Conservation (phyloP, 2,797 vertebrate genomes). For the Acomys russatus region DNA sequence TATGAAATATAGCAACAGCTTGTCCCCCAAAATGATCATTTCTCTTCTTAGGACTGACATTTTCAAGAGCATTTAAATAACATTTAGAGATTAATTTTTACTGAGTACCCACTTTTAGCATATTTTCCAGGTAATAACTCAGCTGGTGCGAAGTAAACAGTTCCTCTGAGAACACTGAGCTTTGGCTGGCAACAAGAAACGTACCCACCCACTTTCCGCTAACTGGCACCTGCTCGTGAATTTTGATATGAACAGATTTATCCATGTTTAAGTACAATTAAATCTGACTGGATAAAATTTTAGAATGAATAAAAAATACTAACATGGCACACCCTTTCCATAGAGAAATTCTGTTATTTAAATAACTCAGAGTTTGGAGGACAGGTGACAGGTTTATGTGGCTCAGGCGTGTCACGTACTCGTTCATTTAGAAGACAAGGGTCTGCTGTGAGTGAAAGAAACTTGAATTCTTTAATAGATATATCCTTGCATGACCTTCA, state of each 20-base stretch:
- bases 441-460: not conserved
- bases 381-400: not conserved
- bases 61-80: slow-evolving; percentile 43
- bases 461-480: not conserved
- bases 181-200: not conserved
- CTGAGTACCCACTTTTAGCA: not conserved
- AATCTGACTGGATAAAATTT: slow-evolving; percentile 20
- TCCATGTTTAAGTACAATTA: slow-evolving; percentile 5
- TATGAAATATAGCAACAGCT: not conserved
- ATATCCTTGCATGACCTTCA: not conserved
- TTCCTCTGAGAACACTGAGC: not conserved
- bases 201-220: not conserved
- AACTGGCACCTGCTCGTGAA: not conserved
- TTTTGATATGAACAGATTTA: not conserved
- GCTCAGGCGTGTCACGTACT: not conserved
- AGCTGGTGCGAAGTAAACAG: slow-evolving; percentile 7
- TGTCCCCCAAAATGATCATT: not conserved
- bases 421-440: not conserved
- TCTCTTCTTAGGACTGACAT: slow-evolving; percentile 13
- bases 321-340: not conserved
- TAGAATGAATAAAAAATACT: slow-evolving; percentile 18
- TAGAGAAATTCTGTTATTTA: not conserved
- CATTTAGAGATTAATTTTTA: slow-evolving; percentile 36
- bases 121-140: slow-evolving; percentile 48
- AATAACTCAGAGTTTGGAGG: not conserved